Percentiles rank a stretch among this genome's conserved stretches.
Conservation (phyloP, 1,140 invertebrate genomes). For the Chelonus insularis region DNA sequence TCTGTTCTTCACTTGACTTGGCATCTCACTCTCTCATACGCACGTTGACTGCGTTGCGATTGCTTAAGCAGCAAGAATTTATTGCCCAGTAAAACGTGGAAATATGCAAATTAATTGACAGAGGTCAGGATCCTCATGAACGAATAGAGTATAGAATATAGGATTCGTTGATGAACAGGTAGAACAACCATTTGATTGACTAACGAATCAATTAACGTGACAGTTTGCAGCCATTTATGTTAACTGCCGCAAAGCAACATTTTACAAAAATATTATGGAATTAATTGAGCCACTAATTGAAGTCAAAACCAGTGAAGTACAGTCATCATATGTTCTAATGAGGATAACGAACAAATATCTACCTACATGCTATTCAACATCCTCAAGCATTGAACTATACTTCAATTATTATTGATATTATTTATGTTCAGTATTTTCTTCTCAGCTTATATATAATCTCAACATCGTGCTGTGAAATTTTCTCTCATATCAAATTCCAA, state of each 20-base stretch:
- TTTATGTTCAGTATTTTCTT: too few relatives aligned
- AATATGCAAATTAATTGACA: slow-evolving; percentile 56
- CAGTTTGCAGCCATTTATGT: slow-evolving; percentile 11
- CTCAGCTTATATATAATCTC: too few relatives aligned
- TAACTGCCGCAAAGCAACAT: not conserved
- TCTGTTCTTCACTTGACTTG: slow-evolving; percentile 23
- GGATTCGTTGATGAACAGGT: not conserved
- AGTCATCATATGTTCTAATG: not conserved
- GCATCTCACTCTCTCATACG: slow-evolving; percentile 19
- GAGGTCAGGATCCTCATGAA: slow-evolving; percentile 54
- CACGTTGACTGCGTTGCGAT: slow-evolving; percentile 39
- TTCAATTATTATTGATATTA: too few relatives aligned
- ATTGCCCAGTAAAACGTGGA: slow-evolving; percentile 53
- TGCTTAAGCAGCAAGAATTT: slow-evolving; percentile 53
- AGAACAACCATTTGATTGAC: slow-evolving; percentile 23
- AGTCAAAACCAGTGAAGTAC: not conserved
- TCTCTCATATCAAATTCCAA: too few relatives aligned
- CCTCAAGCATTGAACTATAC: too few relatives aligned
- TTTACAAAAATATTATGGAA: slow-evolving; percentile 12
- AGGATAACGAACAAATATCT: not conserved
- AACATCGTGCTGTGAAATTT: too few relatives aligned
- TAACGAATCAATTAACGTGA: slow-evolving; percentile 35
- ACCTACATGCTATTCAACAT: not conserved
- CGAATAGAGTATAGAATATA: slow-evolving; percentile 13
- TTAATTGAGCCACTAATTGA: slow-evolving; percentile 31